A percentile compares a stretch with the other conserved stretches of the same genome.
phyloP scores from a whole-genome alignment of 1,140 invertebrate species.

The Drosophila serrata region DNA sequence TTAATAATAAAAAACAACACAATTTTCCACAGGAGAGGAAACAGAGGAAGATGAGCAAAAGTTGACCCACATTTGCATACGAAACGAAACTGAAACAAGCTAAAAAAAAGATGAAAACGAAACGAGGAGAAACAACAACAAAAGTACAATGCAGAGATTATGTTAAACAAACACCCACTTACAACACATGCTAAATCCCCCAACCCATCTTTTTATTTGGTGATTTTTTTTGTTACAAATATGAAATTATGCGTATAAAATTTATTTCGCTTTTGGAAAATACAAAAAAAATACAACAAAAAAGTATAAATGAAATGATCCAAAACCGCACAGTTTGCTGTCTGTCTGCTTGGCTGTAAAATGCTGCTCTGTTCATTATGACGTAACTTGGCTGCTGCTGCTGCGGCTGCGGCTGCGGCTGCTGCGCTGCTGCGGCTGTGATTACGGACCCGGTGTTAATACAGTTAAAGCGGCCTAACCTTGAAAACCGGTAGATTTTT shows the following conservation, averaged over 20 bases:
- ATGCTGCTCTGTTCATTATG: slow-evolving; percentile 68
- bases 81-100: slow-evolving; percentile 53
- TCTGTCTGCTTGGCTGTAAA: slow-evolving; percentile 35
- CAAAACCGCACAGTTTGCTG: slow-evolving; percentile 63
- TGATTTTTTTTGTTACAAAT: slow-evolving; percentile 74
- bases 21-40: slow-evolving; percentile 18
- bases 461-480: slow-evolving; percentile 83
- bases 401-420: slow-evolving; percentile 42
- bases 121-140: neutral
- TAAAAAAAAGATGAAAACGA: slow-evolving; percentile 22
- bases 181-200: slow-evolving; percentile 63
- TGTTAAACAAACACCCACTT: slow-evolving; percentile 75
- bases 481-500: slow-evolving; percentile 85
- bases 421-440: slow-evolving; percentile 65
- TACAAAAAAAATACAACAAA: too few relatives aligned
- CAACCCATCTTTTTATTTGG: slow-evolving; percentile 8
- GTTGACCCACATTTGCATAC: slow-evolving; percentile 71
- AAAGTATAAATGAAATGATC: slow-evolving; percentile 80
- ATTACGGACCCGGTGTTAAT: slow-evolving; percentile 79
- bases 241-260: slow-evolving; percentile 83
- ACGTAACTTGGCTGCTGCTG: slow-evolving; percentile 67
- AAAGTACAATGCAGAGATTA: slow-evolving; percentile 15
- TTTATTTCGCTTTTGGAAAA: too few relatives aligned
- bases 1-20: slow-evolving; percentile 17
- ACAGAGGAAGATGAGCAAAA: slow-evolving; percentile 22